These are phyloP conservation scores for Ylistrum balloti DNA, from an alignment of 1,140 invertebrate species.

Conservation along the genomic window DNA sequence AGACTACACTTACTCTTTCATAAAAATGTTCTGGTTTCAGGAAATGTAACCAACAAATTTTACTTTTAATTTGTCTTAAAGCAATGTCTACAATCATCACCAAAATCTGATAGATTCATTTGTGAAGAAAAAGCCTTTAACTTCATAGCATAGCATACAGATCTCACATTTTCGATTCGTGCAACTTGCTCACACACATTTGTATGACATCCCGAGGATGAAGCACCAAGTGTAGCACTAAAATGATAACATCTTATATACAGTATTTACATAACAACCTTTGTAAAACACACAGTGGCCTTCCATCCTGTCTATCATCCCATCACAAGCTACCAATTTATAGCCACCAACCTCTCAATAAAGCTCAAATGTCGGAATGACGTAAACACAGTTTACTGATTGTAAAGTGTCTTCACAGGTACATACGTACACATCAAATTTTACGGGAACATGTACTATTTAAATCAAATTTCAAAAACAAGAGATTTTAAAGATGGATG, in stretches of 20 bases:
- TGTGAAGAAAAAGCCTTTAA: no score
- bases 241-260: neutral
- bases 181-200: neutral
- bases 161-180: no score
- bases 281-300: neutral
- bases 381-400: no score
- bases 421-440: neutral
- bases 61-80: no score
- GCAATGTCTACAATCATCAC: no score
- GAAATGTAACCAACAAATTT: no score
- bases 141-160: no score
- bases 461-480: neutral
- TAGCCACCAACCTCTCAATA: neutral
- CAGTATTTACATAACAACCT: constrained; percentile 8
- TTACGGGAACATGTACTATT: neutral
- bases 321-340: neutral
- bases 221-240: constrained; percentile 32
- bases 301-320: neutral
- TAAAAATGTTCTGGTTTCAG: no score
- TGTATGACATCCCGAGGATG: neutral
- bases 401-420: neutral
- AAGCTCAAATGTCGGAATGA: neutral
- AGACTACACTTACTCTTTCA: no score
- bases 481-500: neutral
- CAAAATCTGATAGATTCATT: no score